A percentile compares a stretch with the other conserved stretches of the same genome.
Conservation (phyloP, 2,888 invertebrate species). For the Steinernema hermaphroditum region DNA sequence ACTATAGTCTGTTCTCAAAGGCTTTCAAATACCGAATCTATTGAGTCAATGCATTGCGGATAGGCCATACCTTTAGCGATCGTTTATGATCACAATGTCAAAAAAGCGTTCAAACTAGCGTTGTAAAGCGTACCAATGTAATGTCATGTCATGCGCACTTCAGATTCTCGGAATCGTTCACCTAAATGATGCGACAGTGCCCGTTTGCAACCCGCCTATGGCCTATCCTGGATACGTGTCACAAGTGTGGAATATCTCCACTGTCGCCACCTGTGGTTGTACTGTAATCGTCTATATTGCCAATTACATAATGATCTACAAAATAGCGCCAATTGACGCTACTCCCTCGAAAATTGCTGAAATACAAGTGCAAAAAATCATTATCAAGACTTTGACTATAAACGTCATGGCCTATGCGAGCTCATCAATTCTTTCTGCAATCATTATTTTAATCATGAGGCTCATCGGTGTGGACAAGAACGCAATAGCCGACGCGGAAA, state of each 20-base stretch:
- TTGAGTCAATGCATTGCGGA: too few species aligned
- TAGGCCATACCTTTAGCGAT: too few species aligned
- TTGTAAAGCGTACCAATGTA: too few species aligned
- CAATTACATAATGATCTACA: not conserved
- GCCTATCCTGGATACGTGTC: not conserved
- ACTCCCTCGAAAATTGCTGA: not conserved
- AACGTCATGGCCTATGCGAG: not conserved
- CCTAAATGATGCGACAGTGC: not conserved
- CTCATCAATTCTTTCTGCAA: not conserved
- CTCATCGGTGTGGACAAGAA: not conserved
- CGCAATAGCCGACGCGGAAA: not conserved
- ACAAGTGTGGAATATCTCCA: not conserved
- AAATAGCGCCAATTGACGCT: not conserved
- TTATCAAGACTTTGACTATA: not conserved
- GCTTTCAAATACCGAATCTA: too few species aligned
- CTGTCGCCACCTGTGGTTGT: not conserved
- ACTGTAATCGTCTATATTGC: not conserved
- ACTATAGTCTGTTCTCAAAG: too few species aligned
- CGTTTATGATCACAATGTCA: too few species aligned
- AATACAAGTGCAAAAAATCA: not conserved
- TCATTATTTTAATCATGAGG: not conserved
- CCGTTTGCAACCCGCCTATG: conserved; percentile 1
- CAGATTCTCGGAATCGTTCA: not conserved
- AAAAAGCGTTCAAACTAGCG: too few species aligned
- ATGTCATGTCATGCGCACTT: too few species aligned